Percentiles rank a stretch among this genome's conserved stretches.
Evolutionary conservation across 1,140 invertebrate species (phyloP).

Genomic region (Plodia interpunctella): DNA sequence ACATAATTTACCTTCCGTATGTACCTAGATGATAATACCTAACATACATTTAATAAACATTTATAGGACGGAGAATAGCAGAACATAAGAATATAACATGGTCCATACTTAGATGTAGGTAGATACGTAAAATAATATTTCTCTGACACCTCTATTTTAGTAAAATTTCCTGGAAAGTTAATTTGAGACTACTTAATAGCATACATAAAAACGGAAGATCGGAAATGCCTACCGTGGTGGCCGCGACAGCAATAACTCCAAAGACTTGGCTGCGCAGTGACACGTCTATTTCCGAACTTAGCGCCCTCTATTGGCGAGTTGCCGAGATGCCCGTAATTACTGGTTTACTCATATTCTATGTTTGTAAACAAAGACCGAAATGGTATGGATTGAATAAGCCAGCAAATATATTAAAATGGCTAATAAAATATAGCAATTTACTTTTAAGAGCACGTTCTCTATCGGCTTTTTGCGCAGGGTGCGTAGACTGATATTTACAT

Average conservation of each 20-base stretch:
- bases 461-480: no score
- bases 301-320: slow-evolving; percentile 71
- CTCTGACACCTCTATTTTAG: not conserved
- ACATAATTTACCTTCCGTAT: no score
- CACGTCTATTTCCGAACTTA: slow-evolving; percentile 58
- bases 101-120: no score
- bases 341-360: slow-evolving; percentile 67
- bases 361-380: slow-evolving; percentile 59
- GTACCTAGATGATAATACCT: no score
- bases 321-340: slow-evolving; percentile 50
- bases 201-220: slow-evolving; percentile 44
- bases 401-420: no score
- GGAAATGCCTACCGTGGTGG: slow-evolving; percentile 57
- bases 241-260: slow-evolving; percentile 44
- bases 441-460: no score
- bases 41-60: no score
- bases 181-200: not conserved
- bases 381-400: not conserved
- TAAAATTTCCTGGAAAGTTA: not conserved
- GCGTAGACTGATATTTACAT: no score
- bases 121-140: not conserved
- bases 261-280: slow-evolving; percentile 34
- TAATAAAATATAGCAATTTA: no score
- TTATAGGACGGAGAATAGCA: no score
- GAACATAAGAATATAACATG: no score